Base-by-base conservation (phyloP, 2,888 invertebrate genomes). In the Aleiodes alternator region DNA sequence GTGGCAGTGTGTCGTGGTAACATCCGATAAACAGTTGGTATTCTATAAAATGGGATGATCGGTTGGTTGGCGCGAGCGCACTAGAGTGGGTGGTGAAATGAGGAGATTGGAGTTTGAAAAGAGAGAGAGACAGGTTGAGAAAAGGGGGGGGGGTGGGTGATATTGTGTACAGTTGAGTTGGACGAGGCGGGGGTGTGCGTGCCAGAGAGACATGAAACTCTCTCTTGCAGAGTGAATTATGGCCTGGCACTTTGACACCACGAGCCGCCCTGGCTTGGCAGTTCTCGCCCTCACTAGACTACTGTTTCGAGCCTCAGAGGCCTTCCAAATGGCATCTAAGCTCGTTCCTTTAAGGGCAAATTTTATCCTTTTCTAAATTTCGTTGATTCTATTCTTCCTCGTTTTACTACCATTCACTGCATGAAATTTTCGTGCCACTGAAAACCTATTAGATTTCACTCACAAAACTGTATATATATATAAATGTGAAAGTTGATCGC, bases 191-290 rank as follows among this genome's bases (percentile, higher is more conserved):
- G 53, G 70, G 74, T 79, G 82, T 85, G 86, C 86, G 86, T 86
- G 86, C 80, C 84, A 82, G 80, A 76, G 79, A 79, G 81, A 86
- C 86, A 85, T 85, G 85, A 86, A 85, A 23, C 23, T 23, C 23
- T 23, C 84, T 82, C 82, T 79, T 81, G 78, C 82, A 70, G 79
- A 79, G 83, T 85, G 85, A 86, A 84, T 85, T 86, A 86, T 85
- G 82, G 82, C 79, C 77, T 80, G 80, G 81, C 80, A 83, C 84
- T 86, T 86, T 86, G 85, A 86, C 86, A 86, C 82, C 83, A 76
- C 74, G 80, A 81, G 76, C 79, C 77, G 78, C 76, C 38, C 38
- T 77, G 78, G 75, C 76, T 78, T 76, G 77, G 76, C 76, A 76
- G 76, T 61, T 74, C 70, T 56, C 57, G 72, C 66, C 29, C 56